phyloP scores from a whole-genome alignment of 2,797 vertebrate species.

The Anguilla marmorata region DNA sequence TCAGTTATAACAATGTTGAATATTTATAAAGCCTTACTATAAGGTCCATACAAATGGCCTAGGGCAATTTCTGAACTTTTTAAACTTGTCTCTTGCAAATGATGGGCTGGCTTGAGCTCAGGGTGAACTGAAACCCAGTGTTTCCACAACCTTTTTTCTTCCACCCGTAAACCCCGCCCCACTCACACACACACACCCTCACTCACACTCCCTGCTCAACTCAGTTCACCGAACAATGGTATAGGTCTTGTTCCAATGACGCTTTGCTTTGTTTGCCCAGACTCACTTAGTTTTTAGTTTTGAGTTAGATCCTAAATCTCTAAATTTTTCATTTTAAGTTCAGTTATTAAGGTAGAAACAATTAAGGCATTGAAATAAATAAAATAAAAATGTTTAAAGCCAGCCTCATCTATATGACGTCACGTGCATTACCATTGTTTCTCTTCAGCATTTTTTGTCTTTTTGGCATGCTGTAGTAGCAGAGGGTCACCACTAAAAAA shows the following conservation, averaged over 20 bases:
- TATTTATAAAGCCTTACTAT: conserved; percentile 26
- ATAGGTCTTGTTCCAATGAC: conserved; percentile 7
- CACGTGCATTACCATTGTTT: no score
- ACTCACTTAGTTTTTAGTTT: not conserved
- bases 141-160: not conserved
- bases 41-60: conserved; percentile 27
- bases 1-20: conserved; percentile 16
- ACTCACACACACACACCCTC: not conserved
- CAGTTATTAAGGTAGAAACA: no score
- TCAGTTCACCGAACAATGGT: not conserved
- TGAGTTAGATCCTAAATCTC: no score
- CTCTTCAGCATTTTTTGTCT: no score
- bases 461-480: no score
- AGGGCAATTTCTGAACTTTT: conserved; percentile 19
- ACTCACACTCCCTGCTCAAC: not conserved
- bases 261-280: not conserved
- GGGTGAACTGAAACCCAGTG: conserved; percentile 14
- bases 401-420: no score
- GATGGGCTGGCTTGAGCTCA: conserved; percentile 3
- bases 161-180: not conserved
- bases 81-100: not conserved
- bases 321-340: no score
- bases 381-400: no score
- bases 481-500: no score
- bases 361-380: no score